phyloP scores from a whole-genome alignment of 2,797 vertebrate genomes.

The Perdix hodgsoniae region DNA sequence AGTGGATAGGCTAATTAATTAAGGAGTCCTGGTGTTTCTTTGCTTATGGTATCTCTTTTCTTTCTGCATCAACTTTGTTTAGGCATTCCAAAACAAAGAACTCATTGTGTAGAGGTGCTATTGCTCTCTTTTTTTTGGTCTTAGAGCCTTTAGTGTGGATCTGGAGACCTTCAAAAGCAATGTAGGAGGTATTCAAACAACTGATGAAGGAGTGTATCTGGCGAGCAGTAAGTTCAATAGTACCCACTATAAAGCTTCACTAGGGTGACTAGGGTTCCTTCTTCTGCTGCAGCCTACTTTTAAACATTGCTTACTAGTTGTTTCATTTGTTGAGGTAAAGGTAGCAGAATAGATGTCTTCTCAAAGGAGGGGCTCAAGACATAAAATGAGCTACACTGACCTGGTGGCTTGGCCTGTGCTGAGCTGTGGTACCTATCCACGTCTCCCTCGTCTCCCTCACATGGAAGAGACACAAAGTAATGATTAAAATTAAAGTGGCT shows the following conservation, averaged over 20 bases:
- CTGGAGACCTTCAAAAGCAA: not conserved
- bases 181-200: not conserved
- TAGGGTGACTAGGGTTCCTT: not conserved
- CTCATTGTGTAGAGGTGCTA: not conserved
- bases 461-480: accelerated
- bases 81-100: not conserved
- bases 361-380: not conserved
- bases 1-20: not conserved
- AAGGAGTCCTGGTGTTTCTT: not conserved
- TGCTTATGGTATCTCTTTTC: not conserved
- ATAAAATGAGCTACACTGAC: not conserved
- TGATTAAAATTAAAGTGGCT: not conserved
- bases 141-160: not conserved
- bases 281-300: not conserved
- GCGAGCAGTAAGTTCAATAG: not conserved
- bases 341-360: not conserved
- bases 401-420: not conserved
- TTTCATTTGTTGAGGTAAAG: not conserved
- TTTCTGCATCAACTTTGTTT: not conserved
- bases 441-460: not conserved
- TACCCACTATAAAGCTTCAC: not conserved
- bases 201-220: not conserved
- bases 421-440: not conserved
- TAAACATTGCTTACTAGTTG: not conserved
- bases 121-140: not conserved